phyloP scores from a whole-genome alignment of 2,888 invertebrate genomes.

The Dendrolimus pini region DNA sequence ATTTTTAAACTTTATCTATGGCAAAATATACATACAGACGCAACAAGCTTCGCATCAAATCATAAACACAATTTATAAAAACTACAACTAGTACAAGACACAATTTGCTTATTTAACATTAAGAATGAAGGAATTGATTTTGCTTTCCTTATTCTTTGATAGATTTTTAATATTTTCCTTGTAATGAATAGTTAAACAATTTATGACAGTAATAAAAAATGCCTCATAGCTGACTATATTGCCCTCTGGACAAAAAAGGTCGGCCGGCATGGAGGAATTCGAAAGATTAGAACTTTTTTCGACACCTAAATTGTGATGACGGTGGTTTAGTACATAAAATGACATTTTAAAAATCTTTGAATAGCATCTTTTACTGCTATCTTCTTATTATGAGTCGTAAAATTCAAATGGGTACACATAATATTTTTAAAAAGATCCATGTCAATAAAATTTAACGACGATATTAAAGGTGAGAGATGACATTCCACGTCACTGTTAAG shows the following conservation, averaged over 20 bases:
- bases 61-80: too few species aligned
- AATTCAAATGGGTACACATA: not conserved
- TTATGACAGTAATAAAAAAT: slow-evolving; percentile 9
- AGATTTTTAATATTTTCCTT: not conserved
- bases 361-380: not conserved
- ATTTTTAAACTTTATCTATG: too few species aligned
- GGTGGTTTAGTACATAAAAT: slow-evolving; percentile 2
- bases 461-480: too few species aligned
- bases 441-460: too few species aligned
- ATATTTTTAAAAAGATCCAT: too few species aligned
- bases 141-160: not conserved
- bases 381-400: not conserved
- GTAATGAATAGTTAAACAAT: not conserved
- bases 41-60: too few species aligned
- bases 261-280: slow-evolving; percentile 9
- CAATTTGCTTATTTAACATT: too few species aligned
- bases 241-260: slow-evolving; percentile 7
- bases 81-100: too few species aligned
- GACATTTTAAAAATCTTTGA: not conserved
- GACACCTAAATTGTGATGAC: slow-evolving; percentile 3
- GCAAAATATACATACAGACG: too few species aligned
- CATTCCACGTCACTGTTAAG: too few species aligned
- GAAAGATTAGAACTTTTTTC: slow-evolving; percentile 11
- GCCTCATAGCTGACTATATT: slow-evolving; percentile 4
- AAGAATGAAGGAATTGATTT: not conserved